Evolutionary conservation across 2,888 invertebrate species (phyloP).

Genomic region (Hypolimnas misippus): DNA sequence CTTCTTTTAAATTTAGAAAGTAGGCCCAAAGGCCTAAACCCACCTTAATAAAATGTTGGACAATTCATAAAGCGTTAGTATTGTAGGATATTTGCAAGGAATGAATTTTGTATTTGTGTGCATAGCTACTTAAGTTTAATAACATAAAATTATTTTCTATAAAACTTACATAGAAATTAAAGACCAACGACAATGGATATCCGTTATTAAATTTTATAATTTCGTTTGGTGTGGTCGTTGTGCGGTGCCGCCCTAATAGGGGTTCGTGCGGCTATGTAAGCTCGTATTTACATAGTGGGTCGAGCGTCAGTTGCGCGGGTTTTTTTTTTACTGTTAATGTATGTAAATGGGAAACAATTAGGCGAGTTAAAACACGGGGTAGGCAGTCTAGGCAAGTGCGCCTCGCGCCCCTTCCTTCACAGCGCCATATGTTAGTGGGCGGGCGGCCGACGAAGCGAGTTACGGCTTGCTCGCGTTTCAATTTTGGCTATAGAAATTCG

Average conservation of each 20-base stretch:
- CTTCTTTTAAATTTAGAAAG: too few relatives aligned
- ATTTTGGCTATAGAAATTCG: constrained; percentile 13
- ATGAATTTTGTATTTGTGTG: background rate
- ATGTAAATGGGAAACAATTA: constrained; percentile 84
- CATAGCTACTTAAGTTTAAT: background rate
- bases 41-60: too few relatives aligned
- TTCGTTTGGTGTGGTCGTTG: constrained; percentile 60
- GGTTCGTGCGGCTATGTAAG: constrained; percentile 58
- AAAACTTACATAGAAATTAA: constrained; percentile 58
- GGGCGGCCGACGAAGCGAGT: constrained; percentile 52
- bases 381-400: constrained; percentile 79
- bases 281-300: constrained; percentile 71
- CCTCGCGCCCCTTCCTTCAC: constrained; percentile 71
- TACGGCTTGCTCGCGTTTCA: constrained; percentile 29
- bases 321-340: constrained; percentile 77
- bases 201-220: constrained; percentile 68
- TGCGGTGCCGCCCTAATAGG: constrained; percentile 55
- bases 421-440: constrained; percentile 77
- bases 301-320: constrained; percentile 73
- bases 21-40: too few relatives aligned
- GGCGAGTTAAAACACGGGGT: constrained; percentile 83
- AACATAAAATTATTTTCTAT: constrained; percentile 14
- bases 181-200: constrained; percentile 68
- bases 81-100: background rate
- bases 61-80: too few relatives aligned